Evolutionary conservation across 2,113 vertebrate genomes (phyloP).

Genomic region (Charadrius vociferus): DNA sequence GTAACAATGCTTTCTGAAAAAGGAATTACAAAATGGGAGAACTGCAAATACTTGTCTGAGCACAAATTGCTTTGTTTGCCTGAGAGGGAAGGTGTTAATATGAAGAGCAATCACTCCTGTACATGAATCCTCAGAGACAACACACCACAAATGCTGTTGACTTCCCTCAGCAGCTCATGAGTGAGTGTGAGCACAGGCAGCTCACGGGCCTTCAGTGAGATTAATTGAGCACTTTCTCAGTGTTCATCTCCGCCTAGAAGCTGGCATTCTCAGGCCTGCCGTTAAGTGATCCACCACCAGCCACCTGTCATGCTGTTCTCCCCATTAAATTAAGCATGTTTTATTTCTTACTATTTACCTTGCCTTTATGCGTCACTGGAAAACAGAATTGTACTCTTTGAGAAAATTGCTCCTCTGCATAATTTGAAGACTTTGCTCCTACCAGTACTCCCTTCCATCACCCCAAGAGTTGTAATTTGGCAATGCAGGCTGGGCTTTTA

Average conservation of each 20-base stretch:
- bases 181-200: neutral
- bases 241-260: neutral
- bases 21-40: neutral
- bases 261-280: neutral
- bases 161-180: neutral
- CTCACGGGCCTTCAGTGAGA: neutral
- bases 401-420: neutral
- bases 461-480: neutral
- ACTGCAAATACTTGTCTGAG: neutral
- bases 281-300: neutral
- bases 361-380: accelerated
- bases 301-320: neutral
- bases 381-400: neutral
- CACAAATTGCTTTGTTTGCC: neutral
- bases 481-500: neutral
- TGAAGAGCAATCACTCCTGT: neutral
- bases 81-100: neutral
- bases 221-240: neutral
- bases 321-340: neutral
- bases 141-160: neutral
- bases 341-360: neutral
- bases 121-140: neutral
- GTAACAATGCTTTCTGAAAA: neutral
- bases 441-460: neutral
- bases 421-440: neutral